Evolutionary conservation across 2,113 vertebrate genomes (phyloP), one percentile per base, ranked within the genome.

Genomic region (Pedionomus torquatus): DNA sequence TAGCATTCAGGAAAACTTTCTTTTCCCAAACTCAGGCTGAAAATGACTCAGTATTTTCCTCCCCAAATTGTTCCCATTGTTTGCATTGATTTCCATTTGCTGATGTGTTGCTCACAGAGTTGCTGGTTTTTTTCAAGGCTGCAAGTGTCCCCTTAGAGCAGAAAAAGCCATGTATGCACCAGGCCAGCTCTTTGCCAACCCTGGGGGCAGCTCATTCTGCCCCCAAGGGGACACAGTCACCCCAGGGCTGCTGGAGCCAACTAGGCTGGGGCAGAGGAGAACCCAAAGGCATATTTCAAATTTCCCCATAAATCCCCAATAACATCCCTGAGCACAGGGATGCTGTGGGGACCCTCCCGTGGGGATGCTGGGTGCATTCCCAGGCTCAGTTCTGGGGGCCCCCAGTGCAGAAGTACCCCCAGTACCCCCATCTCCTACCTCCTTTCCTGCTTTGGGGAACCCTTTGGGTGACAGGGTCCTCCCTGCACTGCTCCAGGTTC

Each of bases 331-430:
- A 49, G 70, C 5, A 0, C 1, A 0, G 19, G 58, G 57, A 48
- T 37, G 24, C 23, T 33, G 13, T 1, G 0, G 28, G 64, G 6
- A 72, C 28, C 9, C 15, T 58, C 37, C 12, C 24, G 1, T 23
- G 0, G 2, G 54, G 18, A 13, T 20, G 52, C 72, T 61, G 72
- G 17, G 20, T 25, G 17, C 39, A 61, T 12, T 7, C 33, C 16
- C 0, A 0, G 39, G 13, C 48, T 76, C 44, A 57, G 28, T 37
- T 35, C 16, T 0, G 1, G 41, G 51, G 23, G 20, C 3, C 35
- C 48, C 49, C 1, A 5, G 64, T 31, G 35, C 63, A 54, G 11
- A 1, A 23, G 35, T 44, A 19, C 5, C 30, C 51, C 49, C 79
- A 68, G 61, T 14, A 37, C 17, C 30, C n/a, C 19, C 11, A 24